Percentiles rank a stretch among this genome's conserved stretches.
phyloP scores from a whole-genome alignment of 1,140 invertebrate genomes.

The Pantala flavescens region DNA sequence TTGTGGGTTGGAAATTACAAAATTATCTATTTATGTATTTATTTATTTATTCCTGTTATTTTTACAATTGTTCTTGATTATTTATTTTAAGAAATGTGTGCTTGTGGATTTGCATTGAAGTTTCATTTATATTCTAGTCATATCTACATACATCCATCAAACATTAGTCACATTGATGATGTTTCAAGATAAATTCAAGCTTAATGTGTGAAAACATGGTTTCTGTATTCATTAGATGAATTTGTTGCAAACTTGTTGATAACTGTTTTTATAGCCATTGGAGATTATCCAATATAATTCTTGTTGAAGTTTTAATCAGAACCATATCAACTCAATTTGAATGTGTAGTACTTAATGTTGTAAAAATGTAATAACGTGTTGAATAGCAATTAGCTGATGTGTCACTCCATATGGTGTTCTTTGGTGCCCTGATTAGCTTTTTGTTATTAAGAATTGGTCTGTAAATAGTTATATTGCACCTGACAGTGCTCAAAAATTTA shows the following conservation, averaged over 20 bases:
- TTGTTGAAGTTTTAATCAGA: background rate
- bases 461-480: slow-evolving; percentile 1
- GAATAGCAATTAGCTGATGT: background rate
- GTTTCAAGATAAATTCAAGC: background rate
- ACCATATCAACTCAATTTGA: slow-evolving; percentile 3
- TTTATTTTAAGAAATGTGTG: too few species aligned
- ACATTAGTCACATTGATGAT: too few species aligned
- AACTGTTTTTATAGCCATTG: slow-evolving; percentile 1
- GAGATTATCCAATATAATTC: background rate
- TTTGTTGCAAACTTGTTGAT: slow-evolving; percentile 10
- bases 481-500: slow-evolving; percentile 6
- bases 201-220: background rate
- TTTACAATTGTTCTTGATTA: too few species aligned
- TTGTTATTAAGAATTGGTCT: slow-evolving; percentile 2
- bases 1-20: too few species aligned
- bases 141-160: too few species aligned
- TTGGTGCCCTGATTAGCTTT: background rate
- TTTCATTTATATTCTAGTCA: too few species aligned
- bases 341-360: background rate
- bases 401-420: background rate
- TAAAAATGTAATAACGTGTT: background rate
- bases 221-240: background rate
- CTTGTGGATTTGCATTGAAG: too few species aligned
- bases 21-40: too few species aligned
- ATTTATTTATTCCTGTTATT: too few species aligned